phyloP scores from a whole-genome alignment of 2,888 invertebrate genomes.

The Chymomyza caudatula region DNA sequence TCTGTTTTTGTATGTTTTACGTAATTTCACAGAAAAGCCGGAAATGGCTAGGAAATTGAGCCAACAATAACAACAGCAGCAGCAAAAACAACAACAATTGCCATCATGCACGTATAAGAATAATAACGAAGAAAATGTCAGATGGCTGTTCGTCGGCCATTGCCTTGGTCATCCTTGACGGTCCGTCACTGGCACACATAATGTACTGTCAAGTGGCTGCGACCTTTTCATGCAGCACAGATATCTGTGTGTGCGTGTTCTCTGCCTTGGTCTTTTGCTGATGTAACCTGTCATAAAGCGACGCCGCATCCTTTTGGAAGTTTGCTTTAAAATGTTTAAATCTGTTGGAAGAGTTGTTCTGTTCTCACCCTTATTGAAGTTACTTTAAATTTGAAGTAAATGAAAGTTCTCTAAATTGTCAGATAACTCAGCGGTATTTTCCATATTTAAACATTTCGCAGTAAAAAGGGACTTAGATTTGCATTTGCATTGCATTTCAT shows the following conservation, averaged over 20 bases:
- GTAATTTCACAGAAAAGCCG: conserved; percentile 62
- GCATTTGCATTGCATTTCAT: conserved; percentile 21
- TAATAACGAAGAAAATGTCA: conserved; percentile 64
- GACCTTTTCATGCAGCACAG: conserved; percentile 55
- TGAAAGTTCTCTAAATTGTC: conserved; percentile 32
- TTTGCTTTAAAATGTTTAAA: no score
- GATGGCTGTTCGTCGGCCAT: conserved; percentile 49
- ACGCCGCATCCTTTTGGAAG: conserved; percentile 34
- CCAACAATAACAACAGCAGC: conserved; percentile 60
- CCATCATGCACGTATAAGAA: conserved; percentile 66
- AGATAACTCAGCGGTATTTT: neutral
- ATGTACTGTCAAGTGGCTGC: conserved; percentile 68
- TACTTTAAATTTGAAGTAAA: conserved; percentile 53
- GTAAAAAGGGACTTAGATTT: neutral
- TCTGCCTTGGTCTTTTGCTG: conserved; percentile 15
- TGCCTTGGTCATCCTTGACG: neutral
- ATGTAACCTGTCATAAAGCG: conserved; percentile 41
- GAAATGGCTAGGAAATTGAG: conserved; percentile 72
- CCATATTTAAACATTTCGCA: neutral
- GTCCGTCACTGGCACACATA: conserved; percentile 62
- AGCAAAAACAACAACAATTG: conserved; percentile 31
- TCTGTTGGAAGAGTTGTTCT: no score
- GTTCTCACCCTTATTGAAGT: conserved; percentile 28
- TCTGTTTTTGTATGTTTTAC: conserved; percentile 59
- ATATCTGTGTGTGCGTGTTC: conserved; percentile 16